Conservation (phyloP, 2,888 invertebrate species). For the Stomorhina lunata region DNA sequence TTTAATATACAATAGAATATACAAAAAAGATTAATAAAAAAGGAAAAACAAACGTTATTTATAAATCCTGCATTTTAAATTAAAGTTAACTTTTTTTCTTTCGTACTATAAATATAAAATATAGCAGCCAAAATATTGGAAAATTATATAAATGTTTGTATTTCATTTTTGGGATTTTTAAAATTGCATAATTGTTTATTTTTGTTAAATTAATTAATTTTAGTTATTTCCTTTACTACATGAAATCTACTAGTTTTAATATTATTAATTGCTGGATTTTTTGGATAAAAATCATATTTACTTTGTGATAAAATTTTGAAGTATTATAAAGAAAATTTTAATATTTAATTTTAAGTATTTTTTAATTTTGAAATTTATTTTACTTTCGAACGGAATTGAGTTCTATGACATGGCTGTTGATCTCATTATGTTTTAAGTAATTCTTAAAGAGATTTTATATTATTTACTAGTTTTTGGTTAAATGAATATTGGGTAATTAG, state of each 20-base stretch:
- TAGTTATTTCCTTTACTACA: slow-evolving; percentile 47
- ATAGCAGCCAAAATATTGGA: slow-evolving; percentile 55
- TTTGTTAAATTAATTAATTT: slow-evolving; percentile 1
- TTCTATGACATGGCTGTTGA: no score
- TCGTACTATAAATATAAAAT: slow-evolving; percentile 29
- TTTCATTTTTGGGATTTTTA: slow-evolving; percentile 28
- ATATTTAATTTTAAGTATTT: no score
- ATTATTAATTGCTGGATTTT: not conserved
- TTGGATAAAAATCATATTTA: slow-evolving; percentile 28
- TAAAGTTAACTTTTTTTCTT: slow-evolving; percentile 17
- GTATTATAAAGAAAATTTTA: no score
- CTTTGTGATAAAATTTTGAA: slow-evolving; percentile 19
- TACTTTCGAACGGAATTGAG: no score
- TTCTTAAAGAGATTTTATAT: no score
- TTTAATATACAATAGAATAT: slow-evolving; percentile 60
- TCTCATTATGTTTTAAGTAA: no score
- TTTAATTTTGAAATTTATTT: no score
- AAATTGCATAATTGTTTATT: slow-evolving; percentile 44
- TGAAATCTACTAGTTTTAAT: slow-evolving; percentile 55
- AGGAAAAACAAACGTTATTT: slow-evolving; percentile 15
- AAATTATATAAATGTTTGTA: slow-evolving; percentile 35
- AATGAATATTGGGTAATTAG: no score
- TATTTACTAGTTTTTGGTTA: no score
- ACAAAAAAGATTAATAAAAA: slow-evolving; percentile 44
- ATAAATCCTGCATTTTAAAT: not conserved